phyloP scores from a whole-genome alignment of 2,888 invertebrate genomes.

The Drosophila aldrichi region DNA sequence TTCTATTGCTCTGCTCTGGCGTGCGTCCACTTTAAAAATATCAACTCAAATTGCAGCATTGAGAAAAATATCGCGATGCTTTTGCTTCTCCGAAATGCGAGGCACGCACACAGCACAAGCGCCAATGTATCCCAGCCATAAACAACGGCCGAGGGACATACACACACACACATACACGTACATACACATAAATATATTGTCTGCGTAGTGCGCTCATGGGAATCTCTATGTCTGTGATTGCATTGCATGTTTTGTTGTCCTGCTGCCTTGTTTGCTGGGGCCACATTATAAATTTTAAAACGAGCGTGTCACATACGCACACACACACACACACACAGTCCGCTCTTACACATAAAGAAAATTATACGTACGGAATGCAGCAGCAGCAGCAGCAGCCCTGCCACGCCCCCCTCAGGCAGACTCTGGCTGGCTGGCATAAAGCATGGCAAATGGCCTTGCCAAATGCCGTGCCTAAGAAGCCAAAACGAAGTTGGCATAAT shows the following conservation, averaged over 20 bases:
- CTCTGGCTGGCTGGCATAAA: conserved; percentile 47
- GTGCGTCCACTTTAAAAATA: conserved; percentile 66
- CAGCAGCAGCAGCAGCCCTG: background rate
- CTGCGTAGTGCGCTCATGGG: conserved; percentile 56
- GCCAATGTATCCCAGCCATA: conserved; percentile 69
- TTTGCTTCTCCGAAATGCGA: conserved; percentile 67
- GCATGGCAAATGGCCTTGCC: conserved; percentile 78
- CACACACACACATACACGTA: conserved; percentile 25
- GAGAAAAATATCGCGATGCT: conserved; percentile 65
- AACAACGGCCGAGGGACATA: conserved; percentile 65
- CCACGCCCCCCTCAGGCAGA: background rate
- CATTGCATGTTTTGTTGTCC: conserved; percentile 68
- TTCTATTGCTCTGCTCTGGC: conserved; percentile 27
- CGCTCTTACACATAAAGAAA: conserved; percentile 58
- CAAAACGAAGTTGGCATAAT: conserved; percentile 79
- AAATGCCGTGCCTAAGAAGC: conserved; percentile 76
- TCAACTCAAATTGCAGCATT: conserved; percentile 76
- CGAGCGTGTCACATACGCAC: conserved; percentile 68
- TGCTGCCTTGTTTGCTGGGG: conserved; percentile 49
- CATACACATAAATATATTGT: conserved; percentile 31
- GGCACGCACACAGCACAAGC: conserved; percentile 68
- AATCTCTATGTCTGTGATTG: conserved; percentile 79
- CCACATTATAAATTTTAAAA: conserved; percentile 80
- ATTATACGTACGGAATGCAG: conserved; percentile 59
- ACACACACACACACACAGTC: conserved; percentile 4